phyloP scores from a whole-genome alignment of 1,140 invertebrate species.

The Drosophila bipectinata region DNA sequence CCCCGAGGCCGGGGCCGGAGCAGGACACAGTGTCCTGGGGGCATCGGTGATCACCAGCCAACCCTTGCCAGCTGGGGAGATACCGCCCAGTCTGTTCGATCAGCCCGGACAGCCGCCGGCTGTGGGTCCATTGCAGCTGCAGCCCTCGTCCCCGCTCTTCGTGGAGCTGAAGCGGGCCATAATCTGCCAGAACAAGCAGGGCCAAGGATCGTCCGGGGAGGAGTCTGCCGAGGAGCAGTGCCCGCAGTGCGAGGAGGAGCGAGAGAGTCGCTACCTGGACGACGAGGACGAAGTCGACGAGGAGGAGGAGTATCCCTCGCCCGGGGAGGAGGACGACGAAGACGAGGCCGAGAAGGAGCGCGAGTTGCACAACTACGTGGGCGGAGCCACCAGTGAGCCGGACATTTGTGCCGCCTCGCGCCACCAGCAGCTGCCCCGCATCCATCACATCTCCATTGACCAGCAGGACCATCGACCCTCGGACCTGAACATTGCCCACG shows the following conservation, averaged over 20 bases:
- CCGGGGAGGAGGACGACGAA: conserved; percentile 15
- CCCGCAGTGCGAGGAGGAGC: conserved; percentile 49
- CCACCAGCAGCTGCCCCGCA: conserved; percentile 54
- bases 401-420: conserved; percentile 61
- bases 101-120: conserved; percentile 47
- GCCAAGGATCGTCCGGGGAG: not conserved
- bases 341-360: conserved; percentile 15
- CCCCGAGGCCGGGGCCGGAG: conserved; percentile 52
- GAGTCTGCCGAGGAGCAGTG: conserved; percentile 36
- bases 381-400: conserved; percentile 62
- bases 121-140: conserved; percentile 31
- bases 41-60: conserved; percentile 72
- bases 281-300: conserved; percentile 43
- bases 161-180: conserved; percentile 75
- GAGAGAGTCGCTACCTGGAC: conserved; percentile 18
- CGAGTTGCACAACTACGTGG: conserved; percentile 26
- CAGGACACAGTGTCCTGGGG: conserved; percentile 50
- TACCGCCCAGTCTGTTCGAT: conserved; percentile 58
- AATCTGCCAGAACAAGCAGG: conserved; percentile 42
- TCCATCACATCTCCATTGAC: conserved; percentile 75
- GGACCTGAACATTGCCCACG: conserved; percentile 52
- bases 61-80: conserved; percentile 51
- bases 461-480: not conserved
- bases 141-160: conserved; percentile 54
- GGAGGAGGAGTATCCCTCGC: conserved; percentile 9